Percentiles rank a stretch among this genome's conserved stretches.
phyloP scores from a whole-genome alignment of 2,797 vertebrate genomes.

The Parambassis ranga region DNA sequence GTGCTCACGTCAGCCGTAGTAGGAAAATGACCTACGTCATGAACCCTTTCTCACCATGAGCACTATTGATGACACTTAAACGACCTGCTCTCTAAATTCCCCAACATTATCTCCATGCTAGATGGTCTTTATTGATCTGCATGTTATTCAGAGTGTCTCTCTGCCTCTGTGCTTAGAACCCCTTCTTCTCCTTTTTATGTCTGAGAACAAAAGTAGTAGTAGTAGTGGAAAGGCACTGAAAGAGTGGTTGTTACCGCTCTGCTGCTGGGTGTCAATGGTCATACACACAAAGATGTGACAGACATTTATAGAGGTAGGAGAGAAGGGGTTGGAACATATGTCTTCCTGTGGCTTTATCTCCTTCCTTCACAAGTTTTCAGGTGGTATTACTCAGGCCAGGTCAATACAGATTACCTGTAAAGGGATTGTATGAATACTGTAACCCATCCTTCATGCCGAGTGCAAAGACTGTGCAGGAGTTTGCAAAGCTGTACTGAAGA shows the following conservation, averaged over 20 bases:
- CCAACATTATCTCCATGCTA: conserved; percentile 50
- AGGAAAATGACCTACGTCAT: conserved; percentile 17
- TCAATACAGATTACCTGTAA: conserved; percentile 46
- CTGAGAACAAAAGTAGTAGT: conserved; percentile 59
- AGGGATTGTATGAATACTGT: conserved; percentile 5
- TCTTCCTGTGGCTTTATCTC: conserved; percentile 48
- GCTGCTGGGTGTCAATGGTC: conserved; percentile 46
- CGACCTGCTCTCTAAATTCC: conserved; percentile 33
- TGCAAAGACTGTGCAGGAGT: too few relatives aligned
- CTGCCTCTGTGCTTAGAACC: conserved; percentile 19
- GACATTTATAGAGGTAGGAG: conserved; percentile 29
- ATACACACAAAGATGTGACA: conserved; percentile 20
- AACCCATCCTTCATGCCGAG: background rate
- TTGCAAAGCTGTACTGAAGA: too few relatives aligned
- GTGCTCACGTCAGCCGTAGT: background rate
- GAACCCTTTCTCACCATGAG: conserved; percentile 38
- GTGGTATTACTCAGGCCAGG: conserved; percentile 37
- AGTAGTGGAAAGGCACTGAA: conserved; percentile 48
- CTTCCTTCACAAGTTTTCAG: conserved; percentile 7
- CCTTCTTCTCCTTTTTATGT: conserved; percentile 67
- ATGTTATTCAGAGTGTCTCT: conserved; percentile 66
- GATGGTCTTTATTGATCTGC: conserved; percentile 73
- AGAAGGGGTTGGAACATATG: conserved; percentile 32
- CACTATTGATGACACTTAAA: conserved; percentile 48
- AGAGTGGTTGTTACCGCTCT: conserved; percentile 31